Percentiles rank a stretch among this genome's conserved stretches.
phyloP scores from a whole-genome alignment of 2,113 vertebrate genomes.

The Phrynocephalus versicolor region DNA sequence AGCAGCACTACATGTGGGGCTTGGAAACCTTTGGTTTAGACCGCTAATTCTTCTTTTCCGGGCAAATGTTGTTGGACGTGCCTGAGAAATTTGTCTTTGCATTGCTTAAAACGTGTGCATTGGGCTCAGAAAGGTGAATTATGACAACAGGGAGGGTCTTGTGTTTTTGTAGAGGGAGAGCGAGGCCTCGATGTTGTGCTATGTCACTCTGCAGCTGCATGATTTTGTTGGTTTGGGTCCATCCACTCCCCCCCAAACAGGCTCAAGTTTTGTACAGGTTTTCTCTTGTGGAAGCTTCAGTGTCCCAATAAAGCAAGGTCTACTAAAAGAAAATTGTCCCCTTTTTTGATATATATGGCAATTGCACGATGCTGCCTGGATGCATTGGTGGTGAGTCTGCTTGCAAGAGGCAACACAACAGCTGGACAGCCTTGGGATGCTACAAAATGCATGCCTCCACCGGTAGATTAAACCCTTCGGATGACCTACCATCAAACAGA shows the following conservation, averaged over 20 bases:
- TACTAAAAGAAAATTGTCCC: slow-evolving; percentile 14
- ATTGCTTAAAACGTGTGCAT: neutral
- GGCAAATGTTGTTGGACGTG: too few species aligned
- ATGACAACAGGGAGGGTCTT: accelerated
- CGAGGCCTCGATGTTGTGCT: neutral
- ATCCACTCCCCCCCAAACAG: accelerated
- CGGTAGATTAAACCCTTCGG: too few species aligned
- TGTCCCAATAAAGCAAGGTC: slow-evolving; percentile 54
- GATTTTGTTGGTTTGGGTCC: neutral
- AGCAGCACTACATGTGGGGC: too few species aligned
- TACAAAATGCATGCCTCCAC: too few species aligned
- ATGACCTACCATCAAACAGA: too few species aligned
- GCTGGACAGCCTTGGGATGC: neutral
- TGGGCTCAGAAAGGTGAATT: neutral
- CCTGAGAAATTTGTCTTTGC: neutral
- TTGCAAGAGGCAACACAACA: neutral
- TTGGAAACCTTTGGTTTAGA: neutral
- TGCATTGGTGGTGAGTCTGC: neutral
- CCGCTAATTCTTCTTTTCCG: neutral
- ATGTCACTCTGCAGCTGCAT: accelerated
- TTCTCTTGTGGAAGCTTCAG: slow-evolving; percentile 34
- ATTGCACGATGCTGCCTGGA: too few species aligned
- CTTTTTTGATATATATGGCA: neutral
- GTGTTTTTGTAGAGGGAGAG: too few species aligned
- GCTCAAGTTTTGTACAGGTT: accelerated